Percentiles rank a stretch among this genome's conserved stretches.
These are phyloP conservation scores for Ictalurus furcatus DNA, from an alignment of 2,113 vertebrate species.

Conservation along the genomic window DNA sequence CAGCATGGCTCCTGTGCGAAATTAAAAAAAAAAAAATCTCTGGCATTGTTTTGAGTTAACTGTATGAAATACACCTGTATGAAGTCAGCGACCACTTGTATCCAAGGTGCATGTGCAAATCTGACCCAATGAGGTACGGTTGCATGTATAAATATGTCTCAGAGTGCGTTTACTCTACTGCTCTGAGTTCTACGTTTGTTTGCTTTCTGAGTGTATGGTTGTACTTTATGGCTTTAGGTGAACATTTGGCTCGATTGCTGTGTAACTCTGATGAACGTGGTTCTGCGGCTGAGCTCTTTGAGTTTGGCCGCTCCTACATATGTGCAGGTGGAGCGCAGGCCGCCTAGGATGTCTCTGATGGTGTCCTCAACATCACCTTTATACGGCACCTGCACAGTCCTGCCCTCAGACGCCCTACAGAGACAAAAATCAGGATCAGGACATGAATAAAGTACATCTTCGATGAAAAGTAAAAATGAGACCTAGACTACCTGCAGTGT, in stretches of 20 bases:
- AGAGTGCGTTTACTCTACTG: not conserved
- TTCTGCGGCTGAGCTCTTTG: constrained; percentile 93
- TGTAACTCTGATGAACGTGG: constrained; percentile 95
- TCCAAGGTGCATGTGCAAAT: not conserved
- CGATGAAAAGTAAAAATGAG: not conserved
- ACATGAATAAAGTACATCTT: not conserved
- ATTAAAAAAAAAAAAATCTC: not conserved
- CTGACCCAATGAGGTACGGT: constrained; percentile 21
- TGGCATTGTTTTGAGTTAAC: constrained; percentile 21
- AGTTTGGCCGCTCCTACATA: constrained; percentile 97
- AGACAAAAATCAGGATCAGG: not conserved
- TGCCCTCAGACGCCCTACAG: constrained; percentile 73
- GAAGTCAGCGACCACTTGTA: not conserved
- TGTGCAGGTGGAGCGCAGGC: constrained; percentile 95
- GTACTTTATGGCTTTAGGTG: constrained; percentile 63
- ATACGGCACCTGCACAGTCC: constrained; percentile 92
- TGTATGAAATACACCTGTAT: not conserved
- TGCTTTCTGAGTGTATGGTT: not conserved
- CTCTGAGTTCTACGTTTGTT: not conserved
- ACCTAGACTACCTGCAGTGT: not conserved
- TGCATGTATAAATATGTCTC: constrained; percentile 26
- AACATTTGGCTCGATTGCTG: constrained; percentile 93
- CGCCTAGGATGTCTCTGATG: constrained; percentile 89
- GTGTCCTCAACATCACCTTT: constrained; percentile 88
- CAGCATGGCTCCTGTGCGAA: constrained; percentile 58